Evolutionary conservation across 2,113 vertebrate species (phyloP), one percentile per base, ranked within the genome.

Genomic region (Cairina moschata): DNA sequence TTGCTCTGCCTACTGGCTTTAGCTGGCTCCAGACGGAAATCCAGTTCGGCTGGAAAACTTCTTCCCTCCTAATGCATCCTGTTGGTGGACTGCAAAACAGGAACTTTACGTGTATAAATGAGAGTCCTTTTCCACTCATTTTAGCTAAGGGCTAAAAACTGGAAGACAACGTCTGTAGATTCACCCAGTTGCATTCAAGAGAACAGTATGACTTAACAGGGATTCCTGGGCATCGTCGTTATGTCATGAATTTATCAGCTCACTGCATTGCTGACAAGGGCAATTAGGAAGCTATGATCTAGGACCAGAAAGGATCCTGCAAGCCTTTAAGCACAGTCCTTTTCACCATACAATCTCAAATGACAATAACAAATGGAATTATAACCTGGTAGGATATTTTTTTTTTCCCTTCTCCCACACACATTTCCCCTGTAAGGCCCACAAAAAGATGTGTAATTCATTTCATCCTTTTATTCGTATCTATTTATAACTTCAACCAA

Each of bases 31-130:
- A 74, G 82, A 25, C 0, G 0, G 91, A 95, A 95, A 94, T 90
- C 90, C 85, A 93, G 79, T 88, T 91, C 55, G 84, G 56, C 93
- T 95, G 85, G 94, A 94, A 96, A 94, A 93, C 68, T 50, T 65
- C 29, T 56, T 82, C 48, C 52, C 36, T 83, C 0, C 0, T 67
- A 88, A 74, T 28, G 40, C 38, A 81, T 88, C 88, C 90, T 90
- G 56, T 83, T 42, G 77, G 50, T 77, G 83, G 65, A 74, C 89
- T 93, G 85, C 83, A 96, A 90, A 96, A 88, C 85, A 91, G 90
- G 76, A 94, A 93, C 55, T 90, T 90, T 90, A 0, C 50, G 1
- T 52, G 72, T 69, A 68, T 90, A 80, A 89, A 76, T 88, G 74
- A 29, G 73, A 72, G 29, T n/a, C 28, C 32, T 44, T 93, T 80